Evolutionary conservation across 2,797 vertebrate species (phyloP).

Genomic region (Enteromius trimaculatus): DNA sequence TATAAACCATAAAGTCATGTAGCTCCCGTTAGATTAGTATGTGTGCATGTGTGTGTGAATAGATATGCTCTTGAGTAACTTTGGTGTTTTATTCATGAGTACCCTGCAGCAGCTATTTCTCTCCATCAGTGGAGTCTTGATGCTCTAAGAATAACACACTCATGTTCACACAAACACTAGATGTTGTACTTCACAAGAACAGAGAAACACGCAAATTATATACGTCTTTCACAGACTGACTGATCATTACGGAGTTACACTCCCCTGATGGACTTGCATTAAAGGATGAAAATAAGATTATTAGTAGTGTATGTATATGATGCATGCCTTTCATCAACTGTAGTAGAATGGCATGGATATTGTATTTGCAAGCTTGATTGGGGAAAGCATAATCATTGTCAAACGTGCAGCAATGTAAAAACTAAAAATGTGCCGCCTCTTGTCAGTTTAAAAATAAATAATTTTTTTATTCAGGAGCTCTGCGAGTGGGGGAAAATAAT

Average conservation of each 20-base stretch:
- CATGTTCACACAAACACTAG: slow-evolving; percentile 31
- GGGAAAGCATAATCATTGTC: background rate
- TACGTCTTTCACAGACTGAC: background rate
- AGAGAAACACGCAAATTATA: slow-evolving; percentile 15
- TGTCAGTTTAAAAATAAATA: no score
- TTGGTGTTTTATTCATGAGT: slow-evolving; percentile 57
- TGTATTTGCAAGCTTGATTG: background rate
- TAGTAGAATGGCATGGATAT: background rate
- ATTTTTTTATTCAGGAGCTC: no score
- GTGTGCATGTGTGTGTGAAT: slow-evolving; percentile 50
- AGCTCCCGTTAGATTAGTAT: slow-evolving; percentile 45
- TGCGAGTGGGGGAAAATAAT: background rate
- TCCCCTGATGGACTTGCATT: background rate
- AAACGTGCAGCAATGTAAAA: background rate
- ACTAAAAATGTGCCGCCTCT: no score
- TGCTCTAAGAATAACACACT: slow-evolving; percentile 48
- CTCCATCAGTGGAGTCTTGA: slow-evolving; percentile 45
- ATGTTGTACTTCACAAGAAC: slow-evolving; percentile 30
- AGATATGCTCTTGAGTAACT: slow-evolving; percentile 47
- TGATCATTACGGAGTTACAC: slow-evolving; percentile 1
- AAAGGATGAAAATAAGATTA: background rate
- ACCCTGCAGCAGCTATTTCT: slow-evolving; percentile 51
- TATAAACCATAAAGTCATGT: slow-evolving; percentile 42
- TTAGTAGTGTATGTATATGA: background rate
- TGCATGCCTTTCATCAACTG: background rate